Base-by-base conservation (phyloP, 2,888 invertebrate genomes). In the Ormyrus nitidulus region DNA sequence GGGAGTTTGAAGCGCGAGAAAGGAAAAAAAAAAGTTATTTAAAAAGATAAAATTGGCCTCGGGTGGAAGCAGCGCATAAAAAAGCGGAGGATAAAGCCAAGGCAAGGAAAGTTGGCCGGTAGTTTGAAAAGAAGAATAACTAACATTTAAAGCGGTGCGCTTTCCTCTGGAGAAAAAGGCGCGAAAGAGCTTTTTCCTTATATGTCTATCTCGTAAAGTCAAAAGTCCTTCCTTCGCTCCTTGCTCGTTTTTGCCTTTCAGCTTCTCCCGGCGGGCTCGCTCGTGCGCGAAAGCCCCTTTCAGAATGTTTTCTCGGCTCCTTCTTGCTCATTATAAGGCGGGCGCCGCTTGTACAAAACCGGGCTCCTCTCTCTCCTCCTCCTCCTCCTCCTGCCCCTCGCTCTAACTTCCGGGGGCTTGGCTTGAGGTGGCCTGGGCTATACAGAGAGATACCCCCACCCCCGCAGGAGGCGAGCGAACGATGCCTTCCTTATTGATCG, bases 291-390 rank as follows among this genome's bases (percentile, higher is more conserved):
- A 73, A 73, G 56, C 86, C 86, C 87, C 85, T 86, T 85, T 86
- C 85, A 88, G 89, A 86, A 87, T 88, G 88, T 87, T 89, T 89
- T 90, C 89, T 90, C 89, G 86, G 87, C 87, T 89, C 89, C 89
- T 90, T 90, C 89, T 90, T 89, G 88, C 86, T 86, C 19, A 19
- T 19, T 19, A 19, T 19, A 19, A 19, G 19, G 19, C 19, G 19
- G 19, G 19, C 19, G 19, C 19, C 19, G 19, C 19, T 19, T 19
- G 19, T 19, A 19, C 19, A 19, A 19, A 19, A 19, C 19, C 19
- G 19, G 19, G 19, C 83, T 85, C 86, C 85, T 86, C 86, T 86
- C 19, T 19, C 19, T 1, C 13, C 48, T 48, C 6, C 9, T 53
- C 66, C 19, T 46, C 53, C n/a, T 34, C 49, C 44, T 68, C 44